Evolutionary conservation across 2,113 vertebrate species (phyloP).

Genomic region (Ctenomys sociabilis): DNA sequence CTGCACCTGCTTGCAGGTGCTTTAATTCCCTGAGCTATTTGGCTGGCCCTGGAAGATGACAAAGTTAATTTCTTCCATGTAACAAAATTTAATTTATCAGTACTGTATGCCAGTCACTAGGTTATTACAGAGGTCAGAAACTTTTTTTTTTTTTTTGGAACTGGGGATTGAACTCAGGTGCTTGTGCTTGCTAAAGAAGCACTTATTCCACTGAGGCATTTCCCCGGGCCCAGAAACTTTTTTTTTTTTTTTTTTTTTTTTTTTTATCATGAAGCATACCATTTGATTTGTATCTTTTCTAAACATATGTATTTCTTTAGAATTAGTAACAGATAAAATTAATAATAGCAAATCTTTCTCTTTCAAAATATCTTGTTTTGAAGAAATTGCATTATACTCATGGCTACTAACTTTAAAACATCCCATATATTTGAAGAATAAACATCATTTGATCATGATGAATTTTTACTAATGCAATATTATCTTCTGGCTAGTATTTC

Average conservation of each 20-base stretch:
- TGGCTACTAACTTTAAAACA: not conserved
- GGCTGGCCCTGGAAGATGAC: not conserved
- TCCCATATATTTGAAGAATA: not conserved
- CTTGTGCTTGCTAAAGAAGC: too few species aligned
- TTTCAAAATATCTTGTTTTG: not conserved
- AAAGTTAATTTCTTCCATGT: not conserved
- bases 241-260: too few species aligned
- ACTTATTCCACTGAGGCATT: too few species aligned
- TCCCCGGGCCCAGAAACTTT: too few species aligned
- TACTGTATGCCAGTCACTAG: not conserved
- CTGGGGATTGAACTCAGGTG: too few species aligned
- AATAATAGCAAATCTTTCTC: not conserved
- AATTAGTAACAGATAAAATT: not conserved
- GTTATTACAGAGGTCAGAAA: not conserved
- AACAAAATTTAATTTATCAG: not conserved
- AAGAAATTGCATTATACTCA: not conserved
- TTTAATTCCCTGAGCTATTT: too few species aligned
- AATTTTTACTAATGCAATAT: not conserved
- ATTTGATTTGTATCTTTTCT: not conserved
- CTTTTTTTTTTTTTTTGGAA: not conserved
- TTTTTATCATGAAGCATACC: not conserved
- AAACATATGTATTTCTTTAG: not conserved
- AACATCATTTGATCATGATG: not conserved
- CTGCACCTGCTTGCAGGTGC: too few species aligned
- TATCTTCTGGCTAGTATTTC: not conserved